Conservation (phyloP, 2,113 vertebrate species). For the Megaceryle torquata region DNA sequence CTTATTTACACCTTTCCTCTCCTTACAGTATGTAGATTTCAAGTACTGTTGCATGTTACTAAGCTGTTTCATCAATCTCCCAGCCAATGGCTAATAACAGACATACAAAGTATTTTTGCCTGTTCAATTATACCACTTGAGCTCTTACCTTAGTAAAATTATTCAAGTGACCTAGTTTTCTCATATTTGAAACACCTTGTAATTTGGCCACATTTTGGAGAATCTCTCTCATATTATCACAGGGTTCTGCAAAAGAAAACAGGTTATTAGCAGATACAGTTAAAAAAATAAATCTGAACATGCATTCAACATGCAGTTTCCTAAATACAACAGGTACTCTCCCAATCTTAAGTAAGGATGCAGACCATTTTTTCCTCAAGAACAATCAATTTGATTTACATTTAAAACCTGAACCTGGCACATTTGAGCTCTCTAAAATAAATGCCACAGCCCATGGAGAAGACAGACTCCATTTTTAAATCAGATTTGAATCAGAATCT, state of each 20-base stretch:
- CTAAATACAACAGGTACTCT: not conserved
- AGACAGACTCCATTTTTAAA: not conserved
- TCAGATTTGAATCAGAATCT: not conserved
- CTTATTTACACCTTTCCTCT: not conserved
- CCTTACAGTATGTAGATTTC: rapidly evolving
- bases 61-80: not conserved
- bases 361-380: not conserved
- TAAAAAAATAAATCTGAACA: not conserved
- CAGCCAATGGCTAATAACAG: not conserved
- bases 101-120: not conserved
- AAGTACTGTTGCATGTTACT: not conserved
- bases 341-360: not conserved
- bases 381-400: not conserved
- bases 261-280: not conserved
- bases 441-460: not conserved
- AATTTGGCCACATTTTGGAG: slow-evolving; percentile 98
- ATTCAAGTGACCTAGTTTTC: slow-evolving; percentile 97
- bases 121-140: not conserved
- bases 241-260: slow-evolving; percentile 84
- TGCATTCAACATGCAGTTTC: not conserved
- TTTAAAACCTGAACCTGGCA: not conserved
- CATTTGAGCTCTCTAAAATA: not conserved
- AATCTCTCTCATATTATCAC: slow-evolving; percentile 95
- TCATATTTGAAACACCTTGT: slow-evolving; percentile 98
- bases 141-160: slow-evolving; percentile 96